Percentiles rank a stretch among this genome's conserved stretches.
These are phyloP conservation scores for Agrochola circellaris DNA, from an alignment of 2,888 invertebrate genomes.

Conservation along the genomic window DNA sequence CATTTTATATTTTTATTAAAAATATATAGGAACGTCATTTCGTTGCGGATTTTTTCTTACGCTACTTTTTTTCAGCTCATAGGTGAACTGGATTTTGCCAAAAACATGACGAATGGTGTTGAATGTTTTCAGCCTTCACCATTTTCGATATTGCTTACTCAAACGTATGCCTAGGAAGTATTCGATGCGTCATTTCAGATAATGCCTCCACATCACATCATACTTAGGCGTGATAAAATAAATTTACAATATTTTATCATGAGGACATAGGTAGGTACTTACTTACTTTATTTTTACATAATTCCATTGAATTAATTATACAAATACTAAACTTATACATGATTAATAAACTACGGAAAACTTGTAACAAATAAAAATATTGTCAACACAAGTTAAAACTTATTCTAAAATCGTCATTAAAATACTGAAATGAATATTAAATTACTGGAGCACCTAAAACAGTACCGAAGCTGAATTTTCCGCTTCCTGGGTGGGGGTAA, in stretches of 20 bases:
- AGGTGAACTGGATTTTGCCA: constrained; percentile 35
- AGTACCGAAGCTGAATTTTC: constrained; percentile 10
- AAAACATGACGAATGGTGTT: constrained; percentile 5
- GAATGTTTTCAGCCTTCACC: constrained; percentile 39
- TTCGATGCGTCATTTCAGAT: constrained; percentile 64
- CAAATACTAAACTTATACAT: not conserved
- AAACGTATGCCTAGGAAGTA: constrained; percentile 39
- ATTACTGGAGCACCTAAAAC: constrained; percentile 1
- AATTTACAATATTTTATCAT: constrained; percentile 50
- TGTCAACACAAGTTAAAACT: not conserved
- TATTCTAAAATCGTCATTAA: not conserved
- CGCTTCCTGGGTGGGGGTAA: not conserved
- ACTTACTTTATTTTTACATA: constrained; percentile 22
- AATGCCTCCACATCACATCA: constrained; percentile 51
- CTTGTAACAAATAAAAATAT: not conserved
- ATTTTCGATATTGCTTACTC: constrained; percentile 31
- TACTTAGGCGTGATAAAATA: constrained; percentile 56
- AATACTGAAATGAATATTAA: constrained; percentile 1
- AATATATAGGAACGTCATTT: constrained; percentile 71
- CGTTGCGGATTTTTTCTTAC: constrained; percentile 65
- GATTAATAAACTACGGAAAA: not conserved
- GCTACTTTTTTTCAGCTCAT: constrained; percentile 29
- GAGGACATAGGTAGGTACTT: not conserved
- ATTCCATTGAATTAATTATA: not conserved
- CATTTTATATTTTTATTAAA: constrained; percentile 28